phyloP scores from a whole-genome alignment of 64 coral and sea anemone genomes.

The Pocillopora damicornis region DNA sequence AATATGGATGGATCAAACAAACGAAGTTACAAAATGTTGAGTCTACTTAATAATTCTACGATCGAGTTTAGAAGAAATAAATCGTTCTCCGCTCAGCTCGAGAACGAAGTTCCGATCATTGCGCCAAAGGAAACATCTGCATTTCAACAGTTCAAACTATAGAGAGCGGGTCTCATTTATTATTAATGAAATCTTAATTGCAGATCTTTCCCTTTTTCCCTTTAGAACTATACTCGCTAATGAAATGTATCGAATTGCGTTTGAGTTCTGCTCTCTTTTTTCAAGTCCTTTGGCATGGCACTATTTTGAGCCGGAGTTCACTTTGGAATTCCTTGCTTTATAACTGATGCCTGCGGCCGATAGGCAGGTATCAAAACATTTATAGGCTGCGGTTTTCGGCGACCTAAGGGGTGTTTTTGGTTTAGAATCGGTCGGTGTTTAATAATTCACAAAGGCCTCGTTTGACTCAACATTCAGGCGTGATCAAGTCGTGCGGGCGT shows the following conservation, averaged over 20 bases:
- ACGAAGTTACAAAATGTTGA: neutral
- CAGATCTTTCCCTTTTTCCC: slow-evolving; percentile 31
- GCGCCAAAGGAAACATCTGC: slow-evolving; percentile 26
- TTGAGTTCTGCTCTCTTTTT: neutral
- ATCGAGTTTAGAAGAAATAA: neutral
- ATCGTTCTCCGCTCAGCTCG: neutral
- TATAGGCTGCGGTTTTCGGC: neutral
- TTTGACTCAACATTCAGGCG: slow-evolving; percentile 6
- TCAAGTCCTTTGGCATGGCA: neutral
- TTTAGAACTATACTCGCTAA: neutral
- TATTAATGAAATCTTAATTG: slow-evolving; percentile 39
- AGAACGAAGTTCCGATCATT: slow-evolving; percentile 7
- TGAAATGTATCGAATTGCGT: slow-evolving; percentile 9
- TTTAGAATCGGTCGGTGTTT: slow-evolving; percentile 14
- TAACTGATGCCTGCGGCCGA: neutral
- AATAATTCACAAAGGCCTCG: slow-evolving; percentile 19
- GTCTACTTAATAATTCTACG: neutral
- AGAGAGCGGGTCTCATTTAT: slow-evolving; percentile 24
- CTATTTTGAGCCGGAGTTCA: neutral
- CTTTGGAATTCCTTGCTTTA: neutral
- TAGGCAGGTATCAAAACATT: slow-evolving; percentile 20
- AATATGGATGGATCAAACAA: neutral
- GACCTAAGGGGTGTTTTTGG: slow-evolving; percentile 26
- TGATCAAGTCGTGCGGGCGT: neutral
- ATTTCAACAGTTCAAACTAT: slow-evolving; percentile 18